Evolutionary conservation across 2,888 invertebrate species (phyloP), one percentile per base, ranked within the genome.

Genomic region (Orthosia incerta): DNA sequence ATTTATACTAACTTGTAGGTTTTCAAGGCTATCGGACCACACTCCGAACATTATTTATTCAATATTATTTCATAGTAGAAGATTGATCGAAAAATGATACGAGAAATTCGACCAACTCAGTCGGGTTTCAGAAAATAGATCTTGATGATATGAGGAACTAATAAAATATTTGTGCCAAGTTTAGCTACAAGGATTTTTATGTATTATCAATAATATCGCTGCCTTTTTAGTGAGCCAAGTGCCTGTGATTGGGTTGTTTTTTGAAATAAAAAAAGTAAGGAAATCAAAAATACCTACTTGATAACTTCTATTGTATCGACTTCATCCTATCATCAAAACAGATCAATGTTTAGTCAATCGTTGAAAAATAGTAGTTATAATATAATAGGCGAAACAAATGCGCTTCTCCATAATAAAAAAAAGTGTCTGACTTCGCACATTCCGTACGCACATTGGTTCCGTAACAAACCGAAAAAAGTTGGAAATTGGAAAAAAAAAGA

Each of bases 1-100:
- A 46, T 48, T 51, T 51, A 65, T 12, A 53, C 20, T 66, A 66
- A 76, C 16, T 76, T 65, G 46, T 76, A 59, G 31, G 7, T 59
- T 65, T 66, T 67, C 67, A 77, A 74, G 77, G 74, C 74, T 67
- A 45, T 55, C 71, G 53, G 60, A 45, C 4, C 20, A 48, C 18
- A 11, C 53, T 11, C 60, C 53, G 53, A 59, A 68, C 13, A 60
- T 55, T 68, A 18, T 53, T 31, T 26, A 18, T 31, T 56, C 15
- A 50, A 16, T n/a, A 55, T 48, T 16, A 55, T 48, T 55, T 74
- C 15, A 53, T 46, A 39, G 15, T 15, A 45, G 4, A 56, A 75
- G 7, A 23, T 55, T 53, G 18, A 61, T 13, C 12, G 16, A 61
- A 11, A 26, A 72, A 39, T 56, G 5, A 63, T 50, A 31, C 26